Base-by-base conservation (phyloP, 2,797 vertebrate genomes). In the Paguma larvata region DNA sequence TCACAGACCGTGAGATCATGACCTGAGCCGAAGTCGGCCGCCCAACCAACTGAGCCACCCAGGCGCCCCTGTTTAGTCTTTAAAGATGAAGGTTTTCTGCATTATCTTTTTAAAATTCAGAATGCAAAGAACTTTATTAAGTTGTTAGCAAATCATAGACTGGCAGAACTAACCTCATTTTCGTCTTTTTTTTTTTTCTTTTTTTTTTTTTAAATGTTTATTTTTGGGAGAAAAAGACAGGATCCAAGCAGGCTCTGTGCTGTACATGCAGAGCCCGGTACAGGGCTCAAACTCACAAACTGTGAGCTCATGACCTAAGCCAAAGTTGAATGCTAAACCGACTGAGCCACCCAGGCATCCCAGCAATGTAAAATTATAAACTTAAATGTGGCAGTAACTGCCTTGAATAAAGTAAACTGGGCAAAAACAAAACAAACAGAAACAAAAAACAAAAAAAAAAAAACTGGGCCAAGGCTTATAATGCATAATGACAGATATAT, bases 51-150 rank as follows among this genome's bases (percentile, higher is more conserved):
- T n/a, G n/a, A n/a, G n/a, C n/a, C n/a, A n/a, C n/a, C n/a, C n/a
- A n/a, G n/a, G n/a, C n/a, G n/a, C n/a, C n/a, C n/a, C n/a, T 88
- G 3, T 80, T 82, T 92, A 46, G 12, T 65, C 70, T 80, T 97
- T 96, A 34, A 84, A 92, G 96, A 79, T 79, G 27, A 96, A 85
- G 30, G 9, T 70, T 38, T 75, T 10, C 75, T 86, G 73, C 10
- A 62, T 6, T 77, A 53, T 79, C 59, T 89, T 89, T 89, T 79
- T 53, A 93, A 38, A 96, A 90, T 82, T 94, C 25, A 93, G 82
- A 95, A 65, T 83, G 8, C 4, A 27, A 77, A 92, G 63, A 72
- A 87, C 32, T 91, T 94, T 75, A 90, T 72, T 82, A 96, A 85
- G 46, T 95, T 89, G 53, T 77, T 77, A 90, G 73, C 30, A 91